Base-by-base conservation (phyloP, 2,888 invertebrate genomes). In the Anaspis maculata region DNA sequence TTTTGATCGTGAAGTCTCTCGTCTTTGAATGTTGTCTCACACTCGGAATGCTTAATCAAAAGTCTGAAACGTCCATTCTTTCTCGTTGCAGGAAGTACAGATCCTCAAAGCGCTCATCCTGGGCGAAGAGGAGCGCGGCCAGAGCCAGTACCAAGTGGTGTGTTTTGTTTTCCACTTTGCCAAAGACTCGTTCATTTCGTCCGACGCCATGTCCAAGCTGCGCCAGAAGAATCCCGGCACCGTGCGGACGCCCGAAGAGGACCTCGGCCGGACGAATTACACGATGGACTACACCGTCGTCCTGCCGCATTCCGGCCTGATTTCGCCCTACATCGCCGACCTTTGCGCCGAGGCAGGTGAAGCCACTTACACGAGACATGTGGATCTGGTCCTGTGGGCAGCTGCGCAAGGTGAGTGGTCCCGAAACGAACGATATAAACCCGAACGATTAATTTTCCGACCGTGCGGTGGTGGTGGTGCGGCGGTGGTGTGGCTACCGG, bases 151-250 rank as follows among this genome's bases (percentile, higher is more conserved):
- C 61, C 90, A 91, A 69, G 85, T 84, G 3, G 77, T 94, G 66
- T 95, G 95, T 64, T 94, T 94, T 64, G 78, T 92, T 7, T 85
- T 85, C 32, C 86, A 88, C 59, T 87, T 90, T 51, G 80, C 83
- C 32, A 90, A 89, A 67, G 86, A 88, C 48, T 91, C 92, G 56
- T 95, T 94, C 61, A 94, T 95, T 56, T 89, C 94, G 3, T 86
- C 94, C 3, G 95, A 95, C 68, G 94, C 94, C 12, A 94, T 95
- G 90, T 86, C 92, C 19, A 95, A 95, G 64, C 68, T 95, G 30
- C 74, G 94, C 62, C 95, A 95, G 74, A 86, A 64, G 37, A 67
- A 67, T 48, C 65, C 66, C 9, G 62, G 64, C 32, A 61, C 62
- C 2, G 51, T 57, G 23, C 74, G 95, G 16, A 79, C 82, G 1